These are phyloP conservation scores for Scopus umbretta DNA, from an alignment of 2,113 vertebrate species.

Conservation along the genomic window DNA sequence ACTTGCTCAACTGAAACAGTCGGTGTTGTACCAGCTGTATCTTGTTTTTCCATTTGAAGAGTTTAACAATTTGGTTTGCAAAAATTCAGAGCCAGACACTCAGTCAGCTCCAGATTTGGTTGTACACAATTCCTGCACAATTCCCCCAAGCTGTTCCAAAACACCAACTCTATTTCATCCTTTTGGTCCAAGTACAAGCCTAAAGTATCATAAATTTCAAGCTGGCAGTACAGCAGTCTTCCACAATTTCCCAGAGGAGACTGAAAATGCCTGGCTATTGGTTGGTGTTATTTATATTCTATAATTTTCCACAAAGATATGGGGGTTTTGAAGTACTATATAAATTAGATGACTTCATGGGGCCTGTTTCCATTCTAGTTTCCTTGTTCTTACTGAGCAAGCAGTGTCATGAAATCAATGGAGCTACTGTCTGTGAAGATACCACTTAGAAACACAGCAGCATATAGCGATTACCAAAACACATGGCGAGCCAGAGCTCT, in stretches of 20 bases:
- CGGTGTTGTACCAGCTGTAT: not conserved
- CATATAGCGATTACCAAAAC: rapidly evolving
- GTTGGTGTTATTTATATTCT: conserved; percentile 5
- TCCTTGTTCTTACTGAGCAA: not conserved
- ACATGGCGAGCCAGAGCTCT: not conserved
- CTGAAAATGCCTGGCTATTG: not conserved
- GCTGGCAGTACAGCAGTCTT: not conserved
- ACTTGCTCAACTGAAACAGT: not conserved
- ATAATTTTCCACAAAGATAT: not conserved
- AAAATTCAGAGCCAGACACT: not conserved
- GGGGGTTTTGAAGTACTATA: not conserved
- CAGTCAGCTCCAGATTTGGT: not conserved
- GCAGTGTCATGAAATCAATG: not conserved
- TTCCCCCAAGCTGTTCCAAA: not conserved
- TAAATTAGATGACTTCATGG: not conserved
- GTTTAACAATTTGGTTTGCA: not conserved
- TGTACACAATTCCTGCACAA: not conserved
- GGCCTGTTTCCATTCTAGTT: not conserved
- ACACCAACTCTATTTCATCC: not conserved
- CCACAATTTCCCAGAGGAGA: not conserved
- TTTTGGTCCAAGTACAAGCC: not conserved
- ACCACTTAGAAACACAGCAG: not conserved
- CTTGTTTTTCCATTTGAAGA: not conserved
- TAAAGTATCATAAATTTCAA: not conserved
- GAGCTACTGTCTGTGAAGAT: not conserved